Conservation (phyloP, 2,113 vertebrate species). For the Charina bottae region DNA sequence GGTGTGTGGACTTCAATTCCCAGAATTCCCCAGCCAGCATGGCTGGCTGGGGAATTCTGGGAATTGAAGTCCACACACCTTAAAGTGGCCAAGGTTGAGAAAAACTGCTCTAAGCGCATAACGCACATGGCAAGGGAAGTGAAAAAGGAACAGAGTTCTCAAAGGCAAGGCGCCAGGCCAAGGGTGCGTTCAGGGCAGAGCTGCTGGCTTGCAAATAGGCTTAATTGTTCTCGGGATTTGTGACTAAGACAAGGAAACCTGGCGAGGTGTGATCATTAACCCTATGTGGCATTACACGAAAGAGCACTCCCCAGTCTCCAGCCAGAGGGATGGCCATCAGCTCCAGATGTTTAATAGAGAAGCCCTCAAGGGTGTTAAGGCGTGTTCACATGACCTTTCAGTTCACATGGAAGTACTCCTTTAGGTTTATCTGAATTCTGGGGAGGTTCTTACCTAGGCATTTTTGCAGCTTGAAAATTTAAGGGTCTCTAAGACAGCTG, state of each 20-base stretch:
- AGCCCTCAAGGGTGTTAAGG: background rate
- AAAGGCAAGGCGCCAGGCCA: background rate
- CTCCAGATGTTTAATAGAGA: background rate
- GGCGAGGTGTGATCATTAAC: background rate
- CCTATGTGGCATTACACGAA: background rate
- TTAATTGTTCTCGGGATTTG: background rate
- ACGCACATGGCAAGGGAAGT: accelerated
- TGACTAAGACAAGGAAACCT: background rate
- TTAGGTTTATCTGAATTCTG: background rate
- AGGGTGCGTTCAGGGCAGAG: background rate
- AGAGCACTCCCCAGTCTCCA: background rate
- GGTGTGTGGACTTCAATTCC: no score
- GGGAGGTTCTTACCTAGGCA: background rate
- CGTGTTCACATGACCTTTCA: background rate
- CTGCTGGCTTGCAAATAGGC: background rate
- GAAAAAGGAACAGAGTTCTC: background rate
- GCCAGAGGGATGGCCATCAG: background rate
- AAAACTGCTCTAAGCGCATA: background rate
- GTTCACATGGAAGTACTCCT: background rate
- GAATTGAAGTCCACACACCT: no score
- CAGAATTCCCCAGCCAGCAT: no score
- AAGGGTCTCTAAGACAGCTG: background rate
- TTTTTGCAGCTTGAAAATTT: background rate
- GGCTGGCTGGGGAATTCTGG: no score
- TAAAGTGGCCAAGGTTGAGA: no score